phyloP scores from a whole-genome alignment of 2,888 invertebrate genomes.

The Lissocephala sabroskyi region DNA sequence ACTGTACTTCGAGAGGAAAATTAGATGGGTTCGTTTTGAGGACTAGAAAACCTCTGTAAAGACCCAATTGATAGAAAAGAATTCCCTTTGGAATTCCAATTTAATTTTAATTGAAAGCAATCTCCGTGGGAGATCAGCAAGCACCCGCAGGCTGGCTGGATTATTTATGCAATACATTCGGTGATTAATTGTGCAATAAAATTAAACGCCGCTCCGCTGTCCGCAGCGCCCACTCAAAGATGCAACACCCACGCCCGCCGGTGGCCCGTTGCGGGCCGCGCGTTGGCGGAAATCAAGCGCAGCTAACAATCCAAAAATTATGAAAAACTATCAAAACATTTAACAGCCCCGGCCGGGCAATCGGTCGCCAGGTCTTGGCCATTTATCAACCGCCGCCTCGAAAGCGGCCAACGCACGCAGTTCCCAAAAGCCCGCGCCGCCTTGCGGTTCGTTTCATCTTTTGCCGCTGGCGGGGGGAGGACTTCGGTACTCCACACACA shows the following conservation, averaged over 20 bases:
- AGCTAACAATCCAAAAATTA: conserved; percentile 37
- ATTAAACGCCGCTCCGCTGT: too few species aligned
- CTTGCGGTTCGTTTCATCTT: conserved; percentile 57
- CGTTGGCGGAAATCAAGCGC: conserved; percentile 6
- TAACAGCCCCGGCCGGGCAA: conserved; percentile 43
- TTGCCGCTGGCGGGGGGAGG: conserved; percentile 15
- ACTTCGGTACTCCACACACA: neutral
- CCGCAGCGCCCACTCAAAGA: conserved; percentile 46
- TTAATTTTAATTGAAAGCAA: too few species aligned
- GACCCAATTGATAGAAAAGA: too few species aligned
- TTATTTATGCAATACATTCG: conserved; percentile 59
- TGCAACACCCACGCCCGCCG: conserved; percentile 34
- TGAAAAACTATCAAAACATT: conserved; percentile 67
- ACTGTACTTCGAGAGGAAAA: too few species aligned
- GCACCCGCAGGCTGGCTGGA: too few species aligned
- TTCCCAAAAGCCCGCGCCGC: conserved; percentile 2
- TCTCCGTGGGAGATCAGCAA: too few species aligned
- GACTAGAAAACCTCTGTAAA: too few species aligned
- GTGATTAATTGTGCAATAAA: conserved; percentile 58
- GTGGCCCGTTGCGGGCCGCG: neutral
- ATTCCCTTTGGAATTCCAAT: too few species aligned
- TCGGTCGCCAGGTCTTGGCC: conserved; percentile 31
- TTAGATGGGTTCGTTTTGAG: too few species aligned
- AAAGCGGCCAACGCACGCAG: conserved; percentile 32
- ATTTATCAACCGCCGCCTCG: conserved; percentile 65